Evolutionary conservation across 2,113 vertebrate genomes (phyloP).

Genomic region (Astatotilapia flaviijosephi): DNA sequence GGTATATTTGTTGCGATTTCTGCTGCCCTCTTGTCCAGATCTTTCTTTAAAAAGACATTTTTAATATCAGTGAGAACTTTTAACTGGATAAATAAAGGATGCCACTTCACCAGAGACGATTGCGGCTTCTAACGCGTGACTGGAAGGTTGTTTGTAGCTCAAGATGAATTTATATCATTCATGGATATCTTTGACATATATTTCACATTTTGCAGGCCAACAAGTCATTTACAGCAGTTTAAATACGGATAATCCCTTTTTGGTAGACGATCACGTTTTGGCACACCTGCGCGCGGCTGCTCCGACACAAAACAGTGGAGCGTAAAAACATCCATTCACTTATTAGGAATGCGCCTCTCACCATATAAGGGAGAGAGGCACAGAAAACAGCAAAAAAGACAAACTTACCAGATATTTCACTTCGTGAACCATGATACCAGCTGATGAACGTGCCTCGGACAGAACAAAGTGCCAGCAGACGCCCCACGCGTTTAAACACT

Average conservation of each 20-base stretch:
- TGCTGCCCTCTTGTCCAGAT: not conserved
- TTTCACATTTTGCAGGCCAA: not conserved
- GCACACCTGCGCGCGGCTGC: not conserved
- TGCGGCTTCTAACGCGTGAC: not conserved
- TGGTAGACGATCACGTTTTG: not conserved
- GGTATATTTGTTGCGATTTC: not conserved
- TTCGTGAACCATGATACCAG: not conserved
- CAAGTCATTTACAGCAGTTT: not conserved
- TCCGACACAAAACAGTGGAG: not conserved
- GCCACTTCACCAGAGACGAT: not conserved
- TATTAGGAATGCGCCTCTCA: not conserved
- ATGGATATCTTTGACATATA: not conserved
- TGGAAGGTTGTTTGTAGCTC: not conserved
- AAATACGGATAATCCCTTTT: not conserved
- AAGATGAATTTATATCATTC: not conserved
- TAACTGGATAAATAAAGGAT: not conserved
- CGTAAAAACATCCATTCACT: not conserved
- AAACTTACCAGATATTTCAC: not conserved
- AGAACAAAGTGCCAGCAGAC: not conserved
- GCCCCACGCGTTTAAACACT: not conserved
- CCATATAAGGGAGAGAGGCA: not conserved
- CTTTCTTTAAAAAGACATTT: not conserved
- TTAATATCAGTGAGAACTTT: not conserved
- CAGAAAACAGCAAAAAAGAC: not conserved
- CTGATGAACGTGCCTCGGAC: accelerated